phyloP scores from a whole-genome alignment of 2,797 vertebrate species.

The Hippoglossus hippoglossus region DNA sequence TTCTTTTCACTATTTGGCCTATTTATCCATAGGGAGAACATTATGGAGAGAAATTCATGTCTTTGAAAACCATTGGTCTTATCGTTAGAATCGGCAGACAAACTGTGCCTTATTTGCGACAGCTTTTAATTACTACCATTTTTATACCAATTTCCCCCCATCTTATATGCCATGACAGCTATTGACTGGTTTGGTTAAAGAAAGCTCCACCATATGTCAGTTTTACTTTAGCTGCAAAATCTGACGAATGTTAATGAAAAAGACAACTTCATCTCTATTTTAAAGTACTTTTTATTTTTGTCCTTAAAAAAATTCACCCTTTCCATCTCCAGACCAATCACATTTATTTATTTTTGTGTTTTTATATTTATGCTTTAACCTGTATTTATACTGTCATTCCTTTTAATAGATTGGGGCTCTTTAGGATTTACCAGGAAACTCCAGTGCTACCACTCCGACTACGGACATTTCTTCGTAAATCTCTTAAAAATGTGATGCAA shows the following conservation, averaged over 20 bases:
- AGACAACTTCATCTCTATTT: slow-evolving; percentile 56
- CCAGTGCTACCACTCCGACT: slow-evolving; percentile 49
- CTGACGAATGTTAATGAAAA: slow-evolving; percentile 29
- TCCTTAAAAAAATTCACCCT: slow-evolving; percentile 37
- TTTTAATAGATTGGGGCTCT: slow-evolving; percentile 64
- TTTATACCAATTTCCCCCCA: slow-evolving; percentile 27
- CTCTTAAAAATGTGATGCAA: slow-evolving; percentile 70
- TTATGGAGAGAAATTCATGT: slow-evolving; percentile 26
- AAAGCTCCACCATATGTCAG: slow-evolving; percentile 15
- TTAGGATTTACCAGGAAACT: slow-evolving; percentile 53
- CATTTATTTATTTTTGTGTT: slow-evolving; percentile 77
- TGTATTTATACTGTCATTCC: slow-evolving; percentile 87
- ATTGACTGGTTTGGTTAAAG: not conserved
- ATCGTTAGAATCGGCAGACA: slow-evolving; percentile 42
- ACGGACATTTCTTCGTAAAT: slow-evolving; percentile 47
- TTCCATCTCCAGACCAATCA: slow-evolving; percentile 52
- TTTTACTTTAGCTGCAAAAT: slow-evolving; percentile 19
- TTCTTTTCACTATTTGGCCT: slow-evolving; percentile 60
- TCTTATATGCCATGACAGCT: slow-evolving; percentile 23
- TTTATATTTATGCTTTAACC: slow-evolving; percentile 77
- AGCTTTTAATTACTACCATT: slow-evolving; percentile 18
- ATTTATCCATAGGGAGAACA: slow-evolving; percentile 68
- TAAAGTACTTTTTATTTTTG: slow-evolving; percentile 33
- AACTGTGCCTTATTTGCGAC: slow-evolving; percentile 51
- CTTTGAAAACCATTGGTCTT: slow-evolving; percentile 59